Base-by-base conservation (phyloP, 2,113 vertebrate genomes). In the Chionodraco myersi region DNA sequence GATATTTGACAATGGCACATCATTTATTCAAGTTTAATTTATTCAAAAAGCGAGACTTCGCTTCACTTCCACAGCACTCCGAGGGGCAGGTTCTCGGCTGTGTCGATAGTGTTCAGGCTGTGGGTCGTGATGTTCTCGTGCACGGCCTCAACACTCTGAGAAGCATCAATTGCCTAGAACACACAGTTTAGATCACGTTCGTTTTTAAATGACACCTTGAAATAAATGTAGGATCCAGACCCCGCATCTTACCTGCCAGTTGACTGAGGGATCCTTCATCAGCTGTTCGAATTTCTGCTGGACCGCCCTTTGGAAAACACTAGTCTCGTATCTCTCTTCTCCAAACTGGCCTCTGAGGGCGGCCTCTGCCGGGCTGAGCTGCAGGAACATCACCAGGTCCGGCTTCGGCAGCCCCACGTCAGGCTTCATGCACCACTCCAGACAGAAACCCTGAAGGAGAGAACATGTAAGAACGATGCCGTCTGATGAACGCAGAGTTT, bases 391-490 rank as follows among this genome's bases (percentile, higher is more conserved):
- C 5, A 99, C 95, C 11, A 99, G 90, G 88, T 99, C 98, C 1
- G 98, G 98, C 79, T 97, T 97, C 21, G 98, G 98, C 71, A 99
- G 96, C 1, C 98, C 98, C 63, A 95, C 86, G 0, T 99, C 98
- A 0, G 98, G 95, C 15, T 96, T 92, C 79, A 89, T 98, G 75
- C 98, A 99, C 98, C 98, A 99, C 10, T 98, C 93, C 82, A 99
- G 72, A 59, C 86, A 86, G 82, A 99, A 98, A 11, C 96, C 96
- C 98, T 99, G 77, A 3, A 66, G 30, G 30, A 30, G n/a, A 36
- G n/a, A 73, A 44, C 51, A 23, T 0, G 14, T 44, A 30, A 53
- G 21, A 1, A 13, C 0, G 10, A 57, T 1, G 18, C 6, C 0
- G 54, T 21, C 11, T 47, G 68, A 66, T 18, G 13, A 57, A 48